Conservation (phyloP, 2,888 invertebrate species). For the Scrobipalpa atriplicella region DNA sequence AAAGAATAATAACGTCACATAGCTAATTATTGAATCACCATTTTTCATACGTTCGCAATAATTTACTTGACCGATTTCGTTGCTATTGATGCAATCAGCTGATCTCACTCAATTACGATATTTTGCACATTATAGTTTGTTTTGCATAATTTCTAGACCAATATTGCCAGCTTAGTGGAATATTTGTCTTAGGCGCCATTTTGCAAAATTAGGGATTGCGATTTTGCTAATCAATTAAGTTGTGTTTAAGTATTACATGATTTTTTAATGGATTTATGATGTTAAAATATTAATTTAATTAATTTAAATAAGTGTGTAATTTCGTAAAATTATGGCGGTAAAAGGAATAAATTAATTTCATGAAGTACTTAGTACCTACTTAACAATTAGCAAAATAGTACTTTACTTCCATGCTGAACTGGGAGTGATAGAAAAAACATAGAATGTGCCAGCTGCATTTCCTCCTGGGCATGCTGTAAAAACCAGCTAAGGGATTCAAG, state of each 20-base stretch:
- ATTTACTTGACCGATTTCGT: constrained; percentile 12
- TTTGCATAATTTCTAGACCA: constrained; percentile 25
- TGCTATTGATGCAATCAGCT: background rate
- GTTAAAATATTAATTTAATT: background rate
- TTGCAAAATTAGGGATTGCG: background rate
- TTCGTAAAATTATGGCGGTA: no score
- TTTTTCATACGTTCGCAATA: constrained; percentile 17
- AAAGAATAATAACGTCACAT: no score
- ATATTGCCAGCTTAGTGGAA: background rate
- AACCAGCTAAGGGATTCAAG: no score
- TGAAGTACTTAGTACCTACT: no score
- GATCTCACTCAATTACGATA: constrained; percentile 17
- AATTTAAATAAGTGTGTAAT: no score
- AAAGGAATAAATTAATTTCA: no score
- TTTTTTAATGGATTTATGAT: background rate
- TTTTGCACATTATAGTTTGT: constrained; percentile 13
- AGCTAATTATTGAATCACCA: constrained; percentile 1
- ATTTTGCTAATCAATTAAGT: background rate
- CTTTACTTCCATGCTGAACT: no score
- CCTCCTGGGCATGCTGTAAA: no score
- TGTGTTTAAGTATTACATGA: background rate
- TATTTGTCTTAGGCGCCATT: constrained; percentile 8
- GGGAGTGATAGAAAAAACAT: no score
- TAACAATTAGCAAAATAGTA: no score
- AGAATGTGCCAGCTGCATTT: no score